phyloP scores from a whole-genome alignment of 2,113 vertebrate genomes.

The Cacatua alba region DNA sequence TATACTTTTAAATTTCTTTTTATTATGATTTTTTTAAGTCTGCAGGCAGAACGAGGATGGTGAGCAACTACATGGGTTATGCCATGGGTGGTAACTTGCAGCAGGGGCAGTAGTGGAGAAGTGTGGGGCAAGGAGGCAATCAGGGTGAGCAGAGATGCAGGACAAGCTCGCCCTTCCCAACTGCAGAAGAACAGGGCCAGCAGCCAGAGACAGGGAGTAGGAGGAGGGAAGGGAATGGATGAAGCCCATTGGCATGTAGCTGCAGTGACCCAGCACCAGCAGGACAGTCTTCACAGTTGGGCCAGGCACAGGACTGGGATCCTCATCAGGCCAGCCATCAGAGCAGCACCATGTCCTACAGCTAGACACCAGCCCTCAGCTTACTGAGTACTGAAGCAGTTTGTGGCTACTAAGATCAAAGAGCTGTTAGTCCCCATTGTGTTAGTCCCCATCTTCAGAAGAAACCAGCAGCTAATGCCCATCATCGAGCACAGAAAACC shows the following conservation, averaged over 20 bases:
- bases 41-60: not conserved
- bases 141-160: not conserved
- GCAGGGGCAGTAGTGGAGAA: not conserved
- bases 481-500: rapidly evolving
- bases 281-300: not conserved
- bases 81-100: not conserved
- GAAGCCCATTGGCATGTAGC: not conserved
- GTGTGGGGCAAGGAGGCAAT: not conserved
- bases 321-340: not conserved
- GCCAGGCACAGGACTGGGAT: not conserved
- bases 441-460: not conserved
- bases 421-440: not conserved
- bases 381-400: rapidly evolving
- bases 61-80: not conserved
- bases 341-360: not conserved
- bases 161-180: not conserved
- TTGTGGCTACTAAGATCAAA: rapidly evolving
- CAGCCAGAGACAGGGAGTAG: not conserved
- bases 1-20: not conserved
- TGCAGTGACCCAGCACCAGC: rapidly evolving
- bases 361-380: not conserved
- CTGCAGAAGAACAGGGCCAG: not conserved
- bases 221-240: not conserved
- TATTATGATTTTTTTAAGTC: not conserved
- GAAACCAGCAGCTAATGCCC: not conserved